Evolutionary conservation across 2,113 vertebrate genomes (phyloP).

Genomic region (Noturus placidus): DNA sequence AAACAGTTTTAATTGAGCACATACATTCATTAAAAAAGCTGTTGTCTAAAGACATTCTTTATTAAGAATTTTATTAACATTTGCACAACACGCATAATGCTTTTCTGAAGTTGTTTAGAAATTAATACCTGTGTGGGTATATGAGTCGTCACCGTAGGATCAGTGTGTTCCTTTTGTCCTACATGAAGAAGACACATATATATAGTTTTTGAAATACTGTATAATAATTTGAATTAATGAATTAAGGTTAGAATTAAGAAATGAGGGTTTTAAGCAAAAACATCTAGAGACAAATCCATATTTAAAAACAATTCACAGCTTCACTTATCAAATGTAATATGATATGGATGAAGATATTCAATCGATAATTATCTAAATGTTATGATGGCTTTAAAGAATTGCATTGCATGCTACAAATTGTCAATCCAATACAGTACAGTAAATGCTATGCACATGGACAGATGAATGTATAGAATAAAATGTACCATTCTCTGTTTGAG

Average conservation of each 20-base stretch:
- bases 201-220: too few species aligned
- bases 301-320: neutral
- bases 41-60: neutral
- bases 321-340: neutral
- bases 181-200: too few species aligned
- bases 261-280: neutral
- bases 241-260: neutral
- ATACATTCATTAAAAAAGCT: neutral
- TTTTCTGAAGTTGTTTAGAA: neutral
- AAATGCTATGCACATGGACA: neutral
- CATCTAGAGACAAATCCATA: neutral
- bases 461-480: neutral
- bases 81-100: neutral
- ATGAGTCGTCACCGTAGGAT: neutral
- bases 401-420: neutral
- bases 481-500: neutral
- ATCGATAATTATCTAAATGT: neutral
- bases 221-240: neutral
- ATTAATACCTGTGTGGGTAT: conserved; percentile 23
- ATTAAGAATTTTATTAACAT: neutral
- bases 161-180: neutral
- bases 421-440: neutral
- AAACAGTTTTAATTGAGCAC: neutral
- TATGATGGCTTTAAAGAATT: neutral
- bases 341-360: neutral